phyloP scores from a whole-genome alignment of 2,113 vertebrate species.

The Syrrhaptes paradoxus region DNA sequence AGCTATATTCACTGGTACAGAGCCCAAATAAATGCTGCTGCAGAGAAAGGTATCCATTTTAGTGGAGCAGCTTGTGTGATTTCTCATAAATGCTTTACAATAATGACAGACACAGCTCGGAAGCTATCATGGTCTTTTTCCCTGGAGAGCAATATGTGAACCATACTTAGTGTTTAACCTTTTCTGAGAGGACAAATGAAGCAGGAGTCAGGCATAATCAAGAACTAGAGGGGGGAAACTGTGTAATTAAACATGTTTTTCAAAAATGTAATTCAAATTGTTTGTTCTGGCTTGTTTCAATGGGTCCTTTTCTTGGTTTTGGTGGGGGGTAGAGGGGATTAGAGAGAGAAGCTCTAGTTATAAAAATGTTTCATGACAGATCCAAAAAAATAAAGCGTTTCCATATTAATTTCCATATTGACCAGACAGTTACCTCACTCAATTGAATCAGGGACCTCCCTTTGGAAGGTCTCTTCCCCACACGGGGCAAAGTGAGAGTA shows the following conservation, averaged over 20 bases:
- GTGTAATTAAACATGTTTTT: not conserved
- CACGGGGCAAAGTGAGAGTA: not conserved
- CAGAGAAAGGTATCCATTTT: slow-evolving; percentile 28
- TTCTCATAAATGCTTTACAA: slow-evolving; percentile 51
- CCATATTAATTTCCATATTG: not conserved
- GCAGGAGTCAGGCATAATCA: slow-evolving; percentile 4
- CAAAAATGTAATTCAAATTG: not conserved
- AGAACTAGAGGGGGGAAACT: not conserved
- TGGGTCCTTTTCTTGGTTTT: not conserved
- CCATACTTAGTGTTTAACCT: slow-evolving; percentile 22
- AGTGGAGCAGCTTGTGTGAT: not conserved
- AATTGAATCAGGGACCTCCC: not conserved
- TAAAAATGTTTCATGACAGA: not conserved
- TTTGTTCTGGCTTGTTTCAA: not conserved
- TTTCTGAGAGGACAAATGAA: slow-evolving; percentile 13
- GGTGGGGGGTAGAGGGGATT: too few relatives aligned
- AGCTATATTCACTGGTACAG: not conserved
- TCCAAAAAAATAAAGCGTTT: not conserved
- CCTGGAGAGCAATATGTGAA: slow-evolving; percentile 8
- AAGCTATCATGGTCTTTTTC: slow-evolving; percentile 18
- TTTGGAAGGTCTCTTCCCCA: not conserved
- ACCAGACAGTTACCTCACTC: not conserved
- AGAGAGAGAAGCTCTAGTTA: accelerated
- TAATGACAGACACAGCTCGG: not conserved
- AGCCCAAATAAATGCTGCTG: not conserved